Percentiles rank a stretch among this genome's conserved stretches.
Evolutionary conservation across 2,888 invertebrate species (phyloP).

Genomic region (Sthenelais limicola): DNA sequence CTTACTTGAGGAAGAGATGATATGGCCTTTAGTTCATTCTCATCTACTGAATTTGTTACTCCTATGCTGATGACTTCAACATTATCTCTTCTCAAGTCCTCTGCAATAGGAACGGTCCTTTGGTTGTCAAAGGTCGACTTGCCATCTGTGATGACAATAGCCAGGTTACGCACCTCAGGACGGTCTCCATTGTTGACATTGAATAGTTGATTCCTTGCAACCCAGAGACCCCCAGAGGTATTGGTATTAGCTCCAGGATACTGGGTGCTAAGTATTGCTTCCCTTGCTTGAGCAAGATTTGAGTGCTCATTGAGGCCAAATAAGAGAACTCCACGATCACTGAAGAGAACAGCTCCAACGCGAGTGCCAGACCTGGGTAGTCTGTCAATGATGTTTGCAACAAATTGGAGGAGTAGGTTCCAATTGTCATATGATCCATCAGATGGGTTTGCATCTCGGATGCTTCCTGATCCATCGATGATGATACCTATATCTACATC

Average conservation of each 20-base stretch:
- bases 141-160: conserved; percentile 42
- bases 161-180: conserved; percentile 14
- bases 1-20: conserved; percentile 29
- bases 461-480: conserved; percentile 29
- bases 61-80: conserved; percentile 25
- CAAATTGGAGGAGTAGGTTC: neutral
- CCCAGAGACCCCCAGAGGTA: conserved; percentile 47
- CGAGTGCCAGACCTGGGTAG: conserved; percentile 18
- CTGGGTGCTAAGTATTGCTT: conserved; percentile 33
- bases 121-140: conserved; percentile 35
- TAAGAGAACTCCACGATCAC: neutral
- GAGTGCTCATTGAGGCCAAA: conserved; percentile 22
- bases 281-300: neutral
- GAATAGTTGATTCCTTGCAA: conserved; percentile 17
- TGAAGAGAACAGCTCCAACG: conserved; percentile 21
- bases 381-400: conserved; percentile 12
- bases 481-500: conserved; percentile 10
- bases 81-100: conserved; percentile 2
- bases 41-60: conserved; percentile 36
- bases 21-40: conserved; percentile 36
- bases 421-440: conserved; percentile 22
- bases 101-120: conserved; percentile 27
- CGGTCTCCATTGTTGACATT: conserved; percentile 33
- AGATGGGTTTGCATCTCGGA: conserved; percentile 17
- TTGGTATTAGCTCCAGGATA: conserved; percentile 47